A percentile compares a stretch with the other conserved stretches of the same genome.
phyloP scores from a whole-genome alignment of 2,888 invertebrate genomes.

The Subacronicta megacephala region DNA sequence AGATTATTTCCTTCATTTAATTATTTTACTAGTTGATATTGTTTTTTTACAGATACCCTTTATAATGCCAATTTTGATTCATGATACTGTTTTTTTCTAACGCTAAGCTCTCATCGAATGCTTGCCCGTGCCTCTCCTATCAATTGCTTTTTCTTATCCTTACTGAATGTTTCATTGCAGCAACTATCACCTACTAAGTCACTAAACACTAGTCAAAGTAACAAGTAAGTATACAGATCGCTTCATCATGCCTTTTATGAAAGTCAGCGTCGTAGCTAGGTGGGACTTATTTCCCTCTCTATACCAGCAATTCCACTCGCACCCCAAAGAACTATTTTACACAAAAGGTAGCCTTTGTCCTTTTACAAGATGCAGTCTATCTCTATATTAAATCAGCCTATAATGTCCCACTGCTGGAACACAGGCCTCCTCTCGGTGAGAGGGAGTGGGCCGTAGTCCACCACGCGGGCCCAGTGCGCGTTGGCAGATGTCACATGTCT shows the following conservation, averaged over 20 bases:
- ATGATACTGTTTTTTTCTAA: slow-evolving; percentile 43
- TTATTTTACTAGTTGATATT: slow-evolving; percentile 34
- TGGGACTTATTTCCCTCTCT: too few relatives aligned
- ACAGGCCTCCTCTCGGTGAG: too few relatives aligned
- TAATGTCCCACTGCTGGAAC: too few relatives aligned
- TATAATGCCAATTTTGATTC: slow-evolving; percentile 36
- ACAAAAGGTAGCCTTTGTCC: too few relatives aligned
- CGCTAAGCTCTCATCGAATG: slow-evolving; percentile 62
- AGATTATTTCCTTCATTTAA: slow-evolving; percentile 3
- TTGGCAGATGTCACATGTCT: too few relatives aligned
- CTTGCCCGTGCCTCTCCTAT: slow-evolving; percentile 69
- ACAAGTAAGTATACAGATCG: slow-evolving; percentile 82
- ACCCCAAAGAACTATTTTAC: too few relatives aligned
- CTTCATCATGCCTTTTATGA: slow-evolving; percentile 55
- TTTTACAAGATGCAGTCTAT: too few relatives aligned
- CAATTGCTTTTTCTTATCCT: slow-evolving; percentile 82
- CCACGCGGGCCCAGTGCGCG: too few relatives aligned
- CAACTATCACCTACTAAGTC: slow-evolving; percentile 89
- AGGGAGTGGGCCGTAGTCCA: too few relatives aligned
- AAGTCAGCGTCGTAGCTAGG: slow-evolving; percentile 15
- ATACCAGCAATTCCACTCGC: too few relatives aligned
- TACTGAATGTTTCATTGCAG: slow-evolving; percentile 87
- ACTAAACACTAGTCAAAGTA: slow-evolving; percentile 84
- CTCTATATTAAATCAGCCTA: too few relatives aligned
- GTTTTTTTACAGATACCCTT: slow-evolving; percentile 50